Base-by-base conservation (phyloP, 2,797 vertebrate species). In the Acropternis orthonyx region DNA sequence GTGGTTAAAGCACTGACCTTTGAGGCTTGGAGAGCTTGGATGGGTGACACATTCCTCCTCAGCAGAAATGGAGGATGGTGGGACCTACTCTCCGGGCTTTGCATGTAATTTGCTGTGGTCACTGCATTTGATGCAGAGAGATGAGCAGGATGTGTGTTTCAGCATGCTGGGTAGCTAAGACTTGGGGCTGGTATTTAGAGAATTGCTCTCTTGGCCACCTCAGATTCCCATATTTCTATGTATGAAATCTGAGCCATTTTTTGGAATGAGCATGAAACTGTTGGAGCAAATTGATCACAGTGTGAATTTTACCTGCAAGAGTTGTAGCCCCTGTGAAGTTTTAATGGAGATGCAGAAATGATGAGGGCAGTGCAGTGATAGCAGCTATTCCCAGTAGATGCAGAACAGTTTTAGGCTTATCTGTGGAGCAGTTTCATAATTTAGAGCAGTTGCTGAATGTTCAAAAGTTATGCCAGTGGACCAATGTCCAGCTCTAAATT, bases 401-500 rank as follows among this genome's bases (percentile, higher is more conserved):
- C 59, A 67, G 7, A 86, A 12, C 44, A 75, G n/a, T 71, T 74
- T 51, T 17, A 36, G 78, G 56, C 61, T 56, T 21, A 2, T 66
- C 73, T 84, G 65, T 77, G 80, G 52, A 85, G 80, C 58, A 11
- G 44, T 36, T 88, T 69, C 73, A 56, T 48, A 32, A 74, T 88
- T 88, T 59, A 71, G 83, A 92, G 54, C 76, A 71, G 86, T 54
- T 24, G 79, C 55, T 73, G 68, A 39, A 72, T 28, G 51, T 39
- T 77, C 34, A 17, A n/a, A 20, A 63, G 65, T 39, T 36, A 21
- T 73, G 77, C 36, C 43, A 46, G 43, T 26, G 63, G 76, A 85
- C 46, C 88, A 36, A 34, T n/a, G 86, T 61, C 86, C 86, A 83
- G 52, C 77, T 85, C 77, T 83, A 83, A 88, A 77, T 92, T 91